Evolutionary conservation across 2,888 invertebrate species (phyloP).

Genomic region (Coecobrya sp.): DNA sequence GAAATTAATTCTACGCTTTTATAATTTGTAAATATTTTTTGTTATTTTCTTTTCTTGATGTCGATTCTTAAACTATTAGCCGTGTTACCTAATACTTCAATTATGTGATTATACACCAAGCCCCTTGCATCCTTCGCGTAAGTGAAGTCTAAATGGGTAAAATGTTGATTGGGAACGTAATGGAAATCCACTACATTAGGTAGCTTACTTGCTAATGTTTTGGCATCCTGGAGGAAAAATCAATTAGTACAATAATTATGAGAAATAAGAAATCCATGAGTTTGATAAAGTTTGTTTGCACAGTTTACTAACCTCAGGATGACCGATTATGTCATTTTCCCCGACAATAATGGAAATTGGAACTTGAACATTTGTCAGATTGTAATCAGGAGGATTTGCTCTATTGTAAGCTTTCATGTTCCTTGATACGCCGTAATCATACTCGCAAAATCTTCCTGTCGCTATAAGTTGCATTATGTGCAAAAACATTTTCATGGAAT

Average conservation of each 20-base stretch:
- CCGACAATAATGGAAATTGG: slow-evolving; percentile 79
- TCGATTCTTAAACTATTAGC: slow-evolving; percentile 61
- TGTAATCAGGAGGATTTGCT: slow-evolving; percentile 69
- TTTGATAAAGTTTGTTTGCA: neutral
- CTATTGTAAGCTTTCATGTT: slow-evolving; percentile 58
- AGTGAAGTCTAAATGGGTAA: slow-evolving; percentile 74
- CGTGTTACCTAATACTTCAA: slow-evolving; percentile 67
- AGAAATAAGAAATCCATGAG: neutral
- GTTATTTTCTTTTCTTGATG: slow-evolving; percentile 55
- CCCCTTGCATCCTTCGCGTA: slow-evolving; percentile 66
- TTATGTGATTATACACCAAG: slow-evolving; percentile 67
- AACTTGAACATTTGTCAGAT: slow-evolving; percentile 65
- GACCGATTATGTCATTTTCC: slow-evolving; percentile 72
- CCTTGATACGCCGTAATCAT: slow-evolving; percentile 63
- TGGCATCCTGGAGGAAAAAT: slow-evolving; percentile 77
- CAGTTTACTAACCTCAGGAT: slow-evolving; percentile 64
- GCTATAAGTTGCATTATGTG: slow-evolving; percentile 78
- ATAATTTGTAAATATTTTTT: neutral
- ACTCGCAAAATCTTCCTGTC: slow-evolving; percentile 67
- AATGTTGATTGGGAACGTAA: slow-evolving; percentile 68
- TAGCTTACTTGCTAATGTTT: slow-evolving; percentile 55
- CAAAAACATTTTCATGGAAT: slow-evolving; percentile 67
- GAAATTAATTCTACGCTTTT: neutral
- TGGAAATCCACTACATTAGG: slow-evolving; percentile 76
- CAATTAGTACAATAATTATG: neutral